Percentiles rank a stretch among this genome's conserved stretches.
Conservation (phyloP, 2,113 vertebrate genomes). For the Lontra canadensis region DNA sequence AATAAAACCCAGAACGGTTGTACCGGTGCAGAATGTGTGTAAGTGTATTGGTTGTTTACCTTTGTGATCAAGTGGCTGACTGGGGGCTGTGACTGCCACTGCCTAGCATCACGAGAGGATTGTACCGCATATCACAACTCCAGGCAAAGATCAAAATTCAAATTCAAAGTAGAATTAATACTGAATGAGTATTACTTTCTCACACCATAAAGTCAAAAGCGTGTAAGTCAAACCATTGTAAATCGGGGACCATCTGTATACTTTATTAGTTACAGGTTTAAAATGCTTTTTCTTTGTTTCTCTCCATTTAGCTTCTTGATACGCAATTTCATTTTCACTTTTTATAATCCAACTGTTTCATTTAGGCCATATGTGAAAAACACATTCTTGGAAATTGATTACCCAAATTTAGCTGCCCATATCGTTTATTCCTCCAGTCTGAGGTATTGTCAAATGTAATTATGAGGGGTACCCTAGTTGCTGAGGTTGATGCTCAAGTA, state of each 20-base stretch:
- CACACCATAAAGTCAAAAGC: not conserved
- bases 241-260: not conserved
- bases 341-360: slow-evolving; percentile 36
- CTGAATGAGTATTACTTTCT: not conserved
- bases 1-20: not conserved
- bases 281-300: slow-evolving; percentile 28
- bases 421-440: not conserved
- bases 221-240: not conserved
- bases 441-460: not conserved
- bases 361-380: slow-evolving; percentile 44
- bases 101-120: not conserved
- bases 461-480: not conserved
- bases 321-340: slow-evolving; percentile 21
- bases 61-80: not conserved
- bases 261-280: slow-evolving; percentile 38
- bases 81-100: not conserved
- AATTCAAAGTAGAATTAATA: not conserved
- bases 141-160: not conserved
- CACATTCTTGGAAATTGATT: slow-evolving; percentile 28
- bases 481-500: not conserved
- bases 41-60: not conserved
- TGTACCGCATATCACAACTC: not conserved
- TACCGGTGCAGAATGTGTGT: not conserved
- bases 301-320: slow-evolving; percentile 13
- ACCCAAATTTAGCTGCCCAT: slow-evolving; percentile 2